A percentile compares a stretch with the other conserved stretches of the same genome.
phyloP scores from a whole-genome alignment of 2,113 vertebrate genomes.

The Petrocephalus microphthalmus region DNA sequence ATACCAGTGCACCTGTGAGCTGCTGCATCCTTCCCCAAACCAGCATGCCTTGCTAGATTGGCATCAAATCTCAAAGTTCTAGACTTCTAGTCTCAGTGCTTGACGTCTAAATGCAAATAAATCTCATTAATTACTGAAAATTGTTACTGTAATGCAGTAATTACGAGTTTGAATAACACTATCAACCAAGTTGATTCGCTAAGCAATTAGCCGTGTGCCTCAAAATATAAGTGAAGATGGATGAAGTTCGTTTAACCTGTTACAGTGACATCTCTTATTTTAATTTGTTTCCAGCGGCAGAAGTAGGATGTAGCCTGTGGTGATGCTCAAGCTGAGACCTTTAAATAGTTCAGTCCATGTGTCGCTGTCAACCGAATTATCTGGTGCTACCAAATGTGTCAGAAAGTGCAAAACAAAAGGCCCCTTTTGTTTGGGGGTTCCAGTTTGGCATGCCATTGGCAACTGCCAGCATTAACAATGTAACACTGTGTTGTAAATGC shows the following conservation, averaged over 20 bases:
- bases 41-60: not conserved
- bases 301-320: not conserved
- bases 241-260: not conserved
- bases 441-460: not conserved
- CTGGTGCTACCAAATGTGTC: not conserved
- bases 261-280: not conserved
- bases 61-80: not conserved
- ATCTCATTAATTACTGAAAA: slow-evolving; percentile 6
- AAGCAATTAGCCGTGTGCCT: not conserved
- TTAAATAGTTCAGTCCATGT: not conserved
- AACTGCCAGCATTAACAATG: not conserved
- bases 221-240: not conserved
- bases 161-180: slow-evolving; percentile 9
- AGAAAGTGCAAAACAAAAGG: not conserved
- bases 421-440: not conserved
- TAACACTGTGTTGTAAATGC: not conserved
- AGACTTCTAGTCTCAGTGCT: not conserved
- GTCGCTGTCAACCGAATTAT: not conserved
- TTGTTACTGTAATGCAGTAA: slow-evolving; percentile 14
- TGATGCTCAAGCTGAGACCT: not conserved
- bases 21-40: not conserved
- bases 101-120: not conserved
- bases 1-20: not conserved
- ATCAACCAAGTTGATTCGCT: not conserved
- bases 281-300: not conserved